A percentile compares a stretch with the other conserved stretches of the same genome.
Conservation (phyloP, 1,140 invertebrate genomes). For the Apis laboriosa region DNA sequence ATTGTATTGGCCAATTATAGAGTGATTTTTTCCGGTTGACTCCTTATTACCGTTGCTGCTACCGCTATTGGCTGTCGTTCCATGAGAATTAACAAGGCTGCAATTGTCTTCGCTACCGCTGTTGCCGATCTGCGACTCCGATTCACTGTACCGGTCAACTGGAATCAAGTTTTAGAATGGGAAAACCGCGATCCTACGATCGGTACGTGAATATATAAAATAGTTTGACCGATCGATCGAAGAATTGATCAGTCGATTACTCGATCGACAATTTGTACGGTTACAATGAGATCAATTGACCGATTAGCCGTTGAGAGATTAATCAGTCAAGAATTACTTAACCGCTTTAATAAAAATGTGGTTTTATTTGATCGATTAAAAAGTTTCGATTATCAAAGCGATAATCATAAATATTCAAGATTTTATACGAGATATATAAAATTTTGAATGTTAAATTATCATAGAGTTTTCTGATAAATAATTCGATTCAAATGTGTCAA, state of each 20-base stretch:
- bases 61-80: constrained; percentile 86
- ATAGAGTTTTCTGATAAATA: too few species aligned
- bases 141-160: constrained; percentile 93
- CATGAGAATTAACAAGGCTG: constrained; percentile 82
- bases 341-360: background rate
- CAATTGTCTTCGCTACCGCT: constrained; percentile 86
- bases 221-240: background rate
- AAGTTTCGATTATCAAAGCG: background rate
- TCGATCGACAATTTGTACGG: background rate
- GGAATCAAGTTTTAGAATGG: constrained; percentile 77
- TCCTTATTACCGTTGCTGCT: constrained; percentile 76
- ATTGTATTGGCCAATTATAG: constrained; percentile 82
- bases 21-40: constrained; percentile 84
- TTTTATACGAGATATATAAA: too few species aligned
- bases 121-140: constrained; percentile 91
- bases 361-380: constrained; percentile 16
- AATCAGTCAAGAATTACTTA: background rate
- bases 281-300: background rate
- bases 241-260: background rate
- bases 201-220: background rate
- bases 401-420: too few species aligned
- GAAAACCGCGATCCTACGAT: constrained; percentile 51
- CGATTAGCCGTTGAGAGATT: background rate
- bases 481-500: too few species aligned
- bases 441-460: too few species aligned